Conservation (phyloP, 2,888 invertebrate genomes). For the Venustoraphidia nigricollis region DNA sequence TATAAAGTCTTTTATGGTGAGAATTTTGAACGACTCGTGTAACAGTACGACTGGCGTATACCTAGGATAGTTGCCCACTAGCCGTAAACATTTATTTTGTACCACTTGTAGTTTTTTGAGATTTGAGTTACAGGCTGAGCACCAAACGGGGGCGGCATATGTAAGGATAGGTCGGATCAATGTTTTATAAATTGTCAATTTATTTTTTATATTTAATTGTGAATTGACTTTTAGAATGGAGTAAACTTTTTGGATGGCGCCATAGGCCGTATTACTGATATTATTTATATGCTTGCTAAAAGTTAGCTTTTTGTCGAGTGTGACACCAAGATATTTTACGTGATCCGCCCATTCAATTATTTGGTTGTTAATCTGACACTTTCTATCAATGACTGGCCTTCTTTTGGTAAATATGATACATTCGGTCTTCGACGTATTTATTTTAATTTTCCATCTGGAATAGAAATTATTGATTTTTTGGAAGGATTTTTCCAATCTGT, state of each 20-base stretch:
- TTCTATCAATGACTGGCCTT: no score
- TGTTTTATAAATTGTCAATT: not conserved
- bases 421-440: no score
- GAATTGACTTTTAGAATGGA: not conserved
- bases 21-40: no score
- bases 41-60: no score
- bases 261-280: not conserved
- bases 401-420: no score
- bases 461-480: no score
- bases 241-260: not conserved
- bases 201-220: not conserved
- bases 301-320: not conserved
- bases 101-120: not conserved
- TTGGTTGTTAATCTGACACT: no score
- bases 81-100: not conserved
- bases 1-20: no score
- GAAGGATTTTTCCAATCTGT: no score
- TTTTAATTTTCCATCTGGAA: no score
- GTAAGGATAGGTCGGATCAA: not conserved
- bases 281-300: not conserved
- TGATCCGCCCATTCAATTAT: no score
- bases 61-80: no score
- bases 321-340: not conserved
- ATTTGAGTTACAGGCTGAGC: not conserved
- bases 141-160: not conserved